A percentile compares a stretch with the other conserved stretches of the same genome.
Conservation (phyloP, 2,113 vertebrate species). For the Macrotus californicus region DNA sequence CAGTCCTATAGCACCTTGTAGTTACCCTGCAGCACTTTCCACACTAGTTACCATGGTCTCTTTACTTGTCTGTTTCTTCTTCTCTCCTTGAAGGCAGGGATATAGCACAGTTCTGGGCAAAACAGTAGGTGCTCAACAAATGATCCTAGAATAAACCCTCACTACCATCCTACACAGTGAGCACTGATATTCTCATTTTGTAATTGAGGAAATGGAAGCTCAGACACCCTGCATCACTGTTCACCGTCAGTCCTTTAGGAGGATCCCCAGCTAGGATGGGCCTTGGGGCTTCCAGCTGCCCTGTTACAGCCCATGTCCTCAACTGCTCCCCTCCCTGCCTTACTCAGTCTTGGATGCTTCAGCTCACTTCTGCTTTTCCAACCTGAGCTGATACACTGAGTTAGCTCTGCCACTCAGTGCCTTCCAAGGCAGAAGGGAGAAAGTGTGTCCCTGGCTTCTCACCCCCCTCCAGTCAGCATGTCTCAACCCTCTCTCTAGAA, state of each 20-base stretch:
- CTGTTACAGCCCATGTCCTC: rapidly evolving
- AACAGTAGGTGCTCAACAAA: background rate
- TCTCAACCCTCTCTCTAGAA: background rate
- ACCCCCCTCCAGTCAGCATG: background rate
- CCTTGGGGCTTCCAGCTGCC: background rate
- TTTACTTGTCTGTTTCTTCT: background rate
- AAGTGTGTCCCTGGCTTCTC: background rate
- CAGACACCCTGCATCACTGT: background rate
- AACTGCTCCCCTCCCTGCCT: background rate
- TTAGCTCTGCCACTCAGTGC: background rate
- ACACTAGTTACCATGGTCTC: background rate
- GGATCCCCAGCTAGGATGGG: background rate
- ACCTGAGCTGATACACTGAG: background rate
- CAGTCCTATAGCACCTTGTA: rapidly evolving
- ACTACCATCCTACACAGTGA: background rate
- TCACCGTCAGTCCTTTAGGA: background rate
- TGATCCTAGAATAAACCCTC: background rate
- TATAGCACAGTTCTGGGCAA: background rate
- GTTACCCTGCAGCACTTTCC: background rate
- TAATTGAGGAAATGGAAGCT: background rate
- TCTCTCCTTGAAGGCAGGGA: background rate
- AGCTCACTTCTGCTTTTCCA: background rate
- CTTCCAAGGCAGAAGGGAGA: background rate
- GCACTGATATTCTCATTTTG: background rate
- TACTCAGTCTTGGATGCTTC: background rate